Evolutionary conservation across 2,797 vertebrate species (phyloP), one percentile per base, ranked within the genome.

Genomic region (Gymnoscopelus microlampas): DNA sequence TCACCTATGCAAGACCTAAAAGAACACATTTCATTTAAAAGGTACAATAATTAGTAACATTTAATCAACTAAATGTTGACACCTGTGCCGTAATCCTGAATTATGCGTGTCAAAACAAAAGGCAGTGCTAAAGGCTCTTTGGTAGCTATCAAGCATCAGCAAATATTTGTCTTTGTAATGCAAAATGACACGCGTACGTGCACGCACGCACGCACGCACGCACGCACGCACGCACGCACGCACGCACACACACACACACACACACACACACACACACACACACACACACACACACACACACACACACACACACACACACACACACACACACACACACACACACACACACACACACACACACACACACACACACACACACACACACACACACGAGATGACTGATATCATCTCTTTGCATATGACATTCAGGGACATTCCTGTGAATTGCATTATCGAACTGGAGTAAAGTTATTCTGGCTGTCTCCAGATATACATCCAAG

Each of bases 11-110:
- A 44, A 44, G 39, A 44, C 39, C 39, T 2, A 10, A 19, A 19
- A 44, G 39, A 58, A 35, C 56, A n/a, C 53, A 4, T 65, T 51
- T 76, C 63, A 72, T 65, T 65, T 63, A 72, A 14, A 64, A 29
- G 76, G 63, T 66, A 63, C 60, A 69, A 60, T 83, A 79, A 75
- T 80, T 55, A 69, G 65, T 76, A 80, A 80, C 66, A 80, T 78
- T 74, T 81, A 71, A 76, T 78, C 58, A 74, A 60, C 68, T 62
- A 63, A 71, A 61, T 76, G 63, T 78, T 87, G 70, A 81, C 72
- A 62, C 23, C 62, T 74, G 67, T 74, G 44, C 73, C 80, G 76
- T 66, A 81, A 79, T 57, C 60, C 53, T 69, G 64, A 74, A 60
- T 67, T 68, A 23, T 66, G 32, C 60, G 55, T 50, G 51, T 3